Evolutionary conservation across 2,888 invertebrate genomes (phyloP).

Genomic region (Drosophila prostipennis): DNA sequence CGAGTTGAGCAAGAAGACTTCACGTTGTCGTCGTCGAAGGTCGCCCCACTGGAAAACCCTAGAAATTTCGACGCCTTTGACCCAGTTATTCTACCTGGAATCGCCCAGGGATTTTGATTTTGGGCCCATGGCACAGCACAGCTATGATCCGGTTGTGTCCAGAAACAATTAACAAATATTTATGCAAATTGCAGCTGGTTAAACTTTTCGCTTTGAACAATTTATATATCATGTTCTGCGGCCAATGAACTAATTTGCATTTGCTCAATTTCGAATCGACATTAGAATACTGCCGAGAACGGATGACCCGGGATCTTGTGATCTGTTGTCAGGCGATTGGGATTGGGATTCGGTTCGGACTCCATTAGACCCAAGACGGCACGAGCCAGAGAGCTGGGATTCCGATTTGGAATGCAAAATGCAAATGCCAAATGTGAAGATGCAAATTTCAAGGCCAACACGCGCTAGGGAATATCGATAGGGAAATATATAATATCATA

Average conservation of each 20-base stretch:
- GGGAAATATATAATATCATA: no score
- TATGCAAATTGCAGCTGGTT: conserved; percentile 45
- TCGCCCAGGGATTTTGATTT: neutral
- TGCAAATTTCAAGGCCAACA: conserved; percentile 50
- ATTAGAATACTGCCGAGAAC: conserved; percentile 7
- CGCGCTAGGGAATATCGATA: conserved; percentile 15
- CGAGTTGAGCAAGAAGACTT: neutral
- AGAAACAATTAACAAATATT: conserved; percentile 23
- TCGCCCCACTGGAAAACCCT: conserved; percentile 23
- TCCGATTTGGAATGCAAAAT: conserved; percentile 35
- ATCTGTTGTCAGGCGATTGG: conserved; percentile 2
- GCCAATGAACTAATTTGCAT: conserved; percentile 71
- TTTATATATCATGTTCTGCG: conserved; percentile 13
- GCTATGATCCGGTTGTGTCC: conserved; percentile 24
- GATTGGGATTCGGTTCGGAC: neutral
- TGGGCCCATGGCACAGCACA: neutral
- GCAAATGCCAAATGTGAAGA: conserved; percentile 63
- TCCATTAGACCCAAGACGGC: neutral
- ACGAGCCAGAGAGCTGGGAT: neutral
- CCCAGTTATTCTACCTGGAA: conserved; percentile 17
- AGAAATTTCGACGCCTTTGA: conserved; percentile 41
- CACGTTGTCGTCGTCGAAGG: conserved; percentile 9
- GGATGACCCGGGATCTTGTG: neutral
- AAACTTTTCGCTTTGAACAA: conserved; percentile 6
- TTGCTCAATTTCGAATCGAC: conserved; percentile 32